Evolutionary conservation across 2,113 vertebrate genomes (phyloP).

Genomic region (Talpa occidentalis): DNA sequence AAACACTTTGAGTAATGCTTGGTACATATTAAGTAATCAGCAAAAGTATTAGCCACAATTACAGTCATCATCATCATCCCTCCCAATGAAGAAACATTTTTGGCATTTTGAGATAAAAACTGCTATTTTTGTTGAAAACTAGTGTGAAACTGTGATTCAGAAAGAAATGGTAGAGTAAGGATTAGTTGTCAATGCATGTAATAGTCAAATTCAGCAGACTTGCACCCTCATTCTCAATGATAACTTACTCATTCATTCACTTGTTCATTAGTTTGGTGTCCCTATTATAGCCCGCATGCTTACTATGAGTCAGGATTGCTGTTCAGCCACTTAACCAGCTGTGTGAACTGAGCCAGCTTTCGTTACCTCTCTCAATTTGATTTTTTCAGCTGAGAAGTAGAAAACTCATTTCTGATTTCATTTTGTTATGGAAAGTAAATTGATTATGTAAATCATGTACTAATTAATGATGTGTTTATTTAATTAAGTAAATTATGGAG

Average conservation of each 20-base stretch:
- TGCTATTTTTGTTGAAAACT: background rate
- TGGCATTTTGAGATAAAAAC: constrained; percentile 25
- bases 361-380: background rate
- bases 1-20: background rate
- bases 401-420: background rate
- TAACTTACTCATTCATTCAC: background rate
- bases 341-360: background rate
- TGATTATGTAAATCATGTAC: no score
- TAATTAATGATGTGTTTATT: no score
- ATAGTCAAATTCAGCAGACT: background rate
- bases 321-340: background rate
- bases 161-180: background rate
- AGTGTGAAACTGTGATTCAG: background rate
- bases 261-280: background rate
- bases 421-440: background rate
- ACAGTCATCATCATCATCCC: background rate
- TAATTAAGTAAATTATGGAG: background rate
- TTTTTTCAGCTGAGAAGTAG: background rate
- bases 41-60: background rate
- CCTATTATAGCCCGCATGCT: background rate
- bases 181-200: background rate
- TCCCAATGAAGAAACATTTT: background rate
- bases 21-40: background rate
- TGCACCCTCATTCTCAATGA: background rate
- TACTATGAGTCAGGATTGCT: background rate